Base-by-base conservation (phyloP, 2,113 vertebrate species). In the Melanocharis versteri region DNA sequence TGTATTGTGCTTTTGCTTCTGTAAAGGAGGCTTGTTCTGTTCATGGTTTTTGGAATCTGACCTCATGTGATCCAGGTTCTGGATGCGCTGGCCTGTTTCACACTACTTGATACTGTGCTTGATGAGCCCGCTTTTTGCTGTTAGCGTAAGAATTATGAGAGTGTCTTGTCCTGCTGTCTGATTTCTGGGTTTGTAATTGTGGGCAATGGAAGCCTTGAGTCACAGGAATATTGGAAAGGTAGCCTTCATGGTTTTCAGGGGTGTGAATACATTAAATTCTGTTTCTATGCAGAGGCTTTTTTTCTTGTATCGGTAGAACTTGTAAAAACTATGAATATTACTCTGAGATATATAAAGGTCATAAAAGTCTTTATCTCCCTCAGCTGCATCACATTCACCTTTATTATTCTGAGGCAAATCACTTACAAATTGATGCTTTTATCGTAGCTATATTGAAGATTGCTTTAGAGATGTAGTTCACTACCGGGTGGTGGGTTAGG, bases 381-480 rank as follows among this genome's bases (percentile, higher is more conserved):
- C 96, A 73, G 83, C 65, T 39, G 92, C 30, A 45, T 97, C 94
- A 58, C 96, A 91, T 79, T 98, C 94, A 85, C 47, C 60, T 57
- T 98, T 98, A 80, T 96, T 96, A 28, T 87, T 94, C 62, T 87
- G 95, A n/a, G 96, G 84, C 19, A 98, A 94, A 87, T 97, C 91
- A 64, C 89, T 80, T 15, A 96, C 93, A 71, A 98, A 97, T 35
- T 97, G 87, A 7, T 97, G 98, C 53, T 98, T 98, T 75, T 87
- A 93, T 81, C 97, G 76, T 15, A 98, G 93, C 93, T 98, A 96
- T 70, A 98, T 3, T 54, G 98, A 98, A 98, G 96, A 77, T 97
- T 96, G 87, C 95, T 97, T 61, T 98, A 97, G 39, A 98, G 97
- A 94, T 97, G 97, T 30, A 98, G 94, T 82, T 98, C 98, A 44